Percentiles rank a stretch among this genome's conserved stretches.
Evolutionary conservation across 1,140 invertebrate genomes (phyloP).

Genomic region (Zaprionus tsacasi): DNA sequence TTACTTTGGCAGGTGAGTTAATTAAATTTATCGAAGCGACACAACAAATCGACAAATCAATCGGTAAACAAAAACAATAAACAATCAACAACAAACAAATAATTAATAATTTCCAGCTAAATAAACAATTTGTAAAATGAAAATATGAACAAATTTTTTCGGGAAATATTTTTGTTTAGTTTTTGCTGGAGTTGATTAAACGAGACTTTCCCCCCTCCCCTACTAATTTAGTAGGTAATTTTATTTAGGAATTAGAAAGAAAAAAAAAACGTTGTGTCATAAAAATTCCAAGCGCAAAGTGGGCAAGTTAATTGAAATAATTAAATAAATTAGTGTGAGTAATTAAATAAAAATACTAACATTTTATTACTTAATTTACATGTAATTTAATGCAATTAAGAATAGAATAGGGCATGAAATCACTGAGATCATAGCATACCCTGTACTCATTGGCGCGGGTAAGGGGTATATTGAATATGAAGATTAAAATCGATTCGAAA

Average conservation of each 20-base stretch:
- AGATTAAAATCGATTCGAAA: neutral
- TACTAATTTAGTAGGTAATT: neutral
- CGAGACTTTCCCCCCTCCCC: neutral
- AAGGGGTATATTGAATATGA: neutral
- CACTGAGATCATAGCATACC: conserved; percentile 29
- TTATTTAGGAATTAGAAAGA: too few species aligned
- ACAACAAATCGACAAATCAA: conserved; percentile 49
- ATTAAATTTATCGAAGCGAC: conserved; percentile 68
- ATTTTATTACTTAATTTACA: conserved; percentile 81
- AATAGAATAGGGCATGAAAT: conserved; percentile 54
- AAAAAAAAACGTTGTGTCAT: neutral
- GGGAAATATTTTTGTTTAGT: neutral
- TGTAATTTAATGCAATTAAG: conserved; percentile 64
- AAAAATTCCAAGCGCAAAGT: conserved; percentile 55
- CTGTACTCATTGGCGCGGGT: neutral
- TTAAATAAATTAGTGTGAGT: conserved; percentile 48
- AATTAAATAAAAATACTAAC: conserved; percentile 45
- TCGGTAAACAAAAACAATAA: conserved; percentile 44
- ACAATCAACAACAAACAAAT: conserved; percentile 4
- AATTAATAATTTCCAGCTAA: conserved; percentile 67
- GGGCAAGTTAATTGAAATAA: conserved; percentile 74
- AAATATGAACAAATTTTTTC: neutral
- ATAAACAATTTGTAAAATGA: conserved; percentile 61
- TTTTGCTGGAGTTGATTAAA: neutral
- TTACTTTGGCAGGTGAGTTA: conserved; percentile 62